Evolutionary conservation across 1,140 invertebrate genomes (phyloP).

Genomic region (Philotrypesis tridentata): DNA sequence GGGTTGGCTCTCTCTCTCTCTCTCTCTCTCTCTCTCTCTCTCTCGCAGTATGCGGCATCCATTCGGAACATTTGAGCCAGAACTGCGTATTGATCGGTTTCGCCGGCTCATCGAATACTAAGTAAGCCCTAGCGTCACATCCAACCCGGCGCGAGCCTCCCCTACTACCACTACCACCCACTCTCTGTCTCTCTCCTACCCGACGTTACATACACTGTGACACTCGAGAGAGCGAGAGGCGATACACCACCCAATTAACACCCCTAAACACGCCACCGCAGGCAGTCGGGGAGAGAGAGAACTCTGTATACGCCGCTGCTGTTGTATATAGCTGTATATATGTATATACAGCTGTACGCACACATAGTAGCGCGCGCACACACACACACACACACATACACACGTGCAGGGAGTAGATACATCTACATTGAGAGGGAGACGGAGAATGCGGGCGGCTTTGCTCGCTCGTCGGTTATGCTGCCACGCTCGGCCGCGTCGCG

Average conservation of each 20-base stretch:
- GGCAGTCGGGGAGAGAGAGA: conserved; percentile 47
- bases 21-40: background rate
- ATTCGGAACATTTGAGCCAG: conserved; percentile 65
- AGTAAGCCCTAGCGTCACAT: conserved; percentile 65
- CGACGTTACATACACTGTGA: conserved; percentile 57
- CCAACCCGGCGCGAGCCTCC: conserved; percentile 36
- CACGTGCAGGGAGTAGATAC: background rate
- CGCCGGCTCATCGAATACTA: conserved; percentile 66
- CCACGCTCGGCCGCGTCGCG: conserved; percentile 11
- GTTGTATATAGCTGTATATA: background rate
- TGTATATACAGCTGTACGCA: background rate
- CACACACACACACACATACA: background rate
- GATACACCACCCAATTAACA: conserved; percentile 69
- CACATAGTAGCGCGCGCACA: background rate
- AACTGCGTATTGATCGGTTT: conserved; percentile 67
- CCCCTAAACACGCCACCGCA: conserved; percentile 66
- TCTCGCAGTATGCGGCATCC: conserved; percentile 58
- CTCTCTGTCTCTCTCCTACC: background rate
- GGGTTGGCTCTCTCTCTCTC: conserved; percentile 47
- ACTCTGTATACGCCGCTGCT: background rate
- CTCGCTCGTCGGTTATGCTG: conserved; percentile 17
- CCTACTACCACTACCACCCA: background rate
- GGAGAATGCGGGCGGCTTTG: conserved; percentile 42
- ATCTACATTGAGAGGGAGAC: background rate
- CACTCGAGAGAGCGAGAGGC: conserved; percentile 54